A percentile compares a stretch with the other conserved stretches of the same genome.
Conservation (phyloP, 2,888 invertebrate species). For the Lamellibrachia columna region DNA sequence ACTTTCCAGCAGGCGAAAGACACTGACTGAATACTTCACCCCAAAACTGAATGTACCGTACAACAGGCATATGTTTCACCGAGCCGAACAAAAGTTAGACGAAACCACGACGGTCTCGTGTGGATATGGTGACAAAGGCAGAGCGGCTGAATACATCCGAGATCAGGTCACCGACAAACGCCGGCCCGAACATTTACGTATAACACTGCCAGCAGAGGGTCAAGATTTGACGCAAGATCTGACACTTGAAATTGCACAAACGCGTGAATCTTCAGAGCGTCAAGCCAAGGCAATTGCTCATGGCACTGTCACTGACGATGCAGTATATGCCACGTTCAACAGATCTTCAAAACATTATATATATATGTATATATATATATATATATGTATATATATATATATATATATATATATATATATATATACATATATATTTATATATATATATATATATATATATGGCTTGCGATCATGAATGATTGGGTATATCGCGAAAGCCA, state of each 20-base stretch:
- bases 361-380: no score
- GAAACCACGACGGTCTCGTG: background rate
- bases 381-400: no score
- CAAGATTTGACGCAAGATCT: no score
- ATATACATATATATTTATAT: no score
- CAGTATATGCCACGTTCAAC: background rate
- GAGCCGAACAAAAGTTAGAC: background rate
- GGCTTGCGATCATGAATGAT: conserved; percentile 10
- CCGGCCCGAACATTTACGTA: background rate
- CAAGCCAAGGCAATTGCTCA: background rate
- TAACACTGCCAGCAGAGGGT: background rate
- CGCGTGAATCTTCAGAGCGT: background rate
- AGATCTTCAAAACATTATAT: no score
- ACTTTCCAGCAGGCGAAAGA: background rate
- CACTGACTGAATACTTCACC: background rate
- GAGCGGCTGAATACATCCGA: background rate
- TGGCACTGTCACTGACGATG: background rate
- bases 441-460: no score
- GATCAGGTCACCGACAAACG: background rate
- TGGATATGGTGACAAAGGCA: background rate
- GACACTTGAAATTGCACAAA: background rate
- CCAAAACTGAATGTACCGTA: background rate
- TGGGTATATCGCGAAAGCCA: conserved; percentile 43
- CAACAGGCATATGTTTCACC: background rate
- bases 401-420: no score